phyloP scores from a whole-genome alignment of 1,140 invertebrate genomes.

The Chrysopa pallens region DNA sequence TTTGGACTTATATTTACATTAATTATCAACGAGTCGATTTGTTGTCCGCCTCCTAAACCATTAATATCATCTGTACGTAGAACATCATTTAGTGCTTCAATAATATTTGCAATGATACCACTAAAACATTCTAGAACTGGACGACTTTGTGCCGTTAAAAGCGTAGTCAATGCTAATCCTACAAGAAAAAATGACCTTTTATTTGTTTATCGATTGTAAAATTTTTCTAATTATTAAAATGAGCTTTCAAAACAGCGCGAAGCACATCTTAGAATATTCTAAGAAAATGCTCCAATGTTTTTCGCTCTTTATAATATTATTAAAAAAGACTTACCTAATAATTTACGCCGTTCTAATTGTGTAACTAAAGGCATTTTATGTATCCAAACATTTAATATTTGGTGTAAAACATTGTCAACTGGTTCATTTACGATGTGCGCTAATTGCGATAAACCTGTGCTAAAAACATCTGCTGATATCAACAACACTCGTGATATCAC shows the following conservation, averaged over 20 bases:
- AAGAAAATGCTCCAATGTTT: neutral
- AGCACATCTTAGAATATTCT: neutral
- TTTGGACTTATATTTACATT: slow-evolving; percentile 22
- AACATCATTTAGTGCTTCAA: slow-evolving; percentile 76
- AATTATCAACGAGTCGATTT: slow-evolving; percentile 21
- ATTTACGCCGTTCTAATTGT: slow-evolving; percentile 62
- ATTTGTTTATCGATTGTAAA: neutral
- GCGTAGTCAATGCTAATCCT: slow-evolving; percentile 62
- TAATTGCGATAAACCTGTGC: slow-evolving; percentile 37
- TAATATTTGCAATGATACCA: slow-evolving; percentile 55
- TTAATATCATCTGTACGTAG: slow-evolving; percentile 43
- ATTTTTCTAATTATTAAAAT: neutral
- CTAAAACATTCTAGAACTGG: slow-evolving; percentile 55
- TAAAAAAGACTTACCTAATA: slow-evolving; percentile 40
- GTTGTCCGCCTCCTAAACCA: slow-evolving; percentile 21
- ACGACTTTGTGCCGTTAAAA: slow-evolving; percentile 47
- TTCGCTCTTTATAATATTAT: too few relatives aligned
- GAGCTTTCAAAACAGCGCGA: neutral
- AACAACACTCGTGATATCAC: slow-evolving; percentile 61
- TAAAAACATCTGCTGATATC: slow-evolving; percentile 51
- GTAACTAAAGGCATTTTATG: slow-evolving; percentile 58
- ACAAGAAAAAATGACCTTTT: slow-evolving; percentile 16
- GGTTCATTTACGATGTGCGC: slow-evolving; percentile 21
- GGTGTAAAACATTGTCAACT: slow-evolving; percentile 39
- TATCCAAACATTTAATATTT: slow-evolving; percentile 61